These are phyloP conservation scores for Cosmopolites sordidus DNA, from an alignment of 2,888 invertebrate genomes.

Conservation along the genomic window DNA sequence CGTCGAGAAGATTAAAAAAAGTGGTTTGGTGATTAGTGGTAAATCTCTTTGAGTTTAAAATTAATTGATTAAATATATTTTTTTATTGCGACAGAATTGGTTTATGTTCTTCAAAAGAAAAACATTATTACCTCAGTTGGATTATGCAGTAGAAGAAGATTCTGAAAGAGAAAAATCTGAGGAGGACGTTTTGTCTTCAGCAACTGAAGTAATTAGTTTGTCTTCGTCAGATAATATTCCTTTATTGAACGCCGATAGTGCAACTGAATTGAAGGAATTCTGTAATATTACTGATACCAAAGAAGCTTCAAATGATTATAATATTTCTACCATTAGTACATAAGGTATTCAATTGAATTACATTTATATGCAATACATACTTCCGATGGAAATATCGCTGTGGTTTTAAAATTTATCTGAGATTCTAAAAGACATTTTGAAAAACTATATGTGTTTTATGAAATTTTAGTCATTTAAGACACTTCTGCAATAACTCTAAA, in stretches of 20 bases:
- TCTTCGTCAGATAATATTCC: slow-evolving; percentile 47
- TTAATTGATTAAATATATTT: neutral
- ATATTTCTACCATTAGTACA: slow-evolving; percentile 51
- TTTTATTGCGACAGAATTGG: slow-evolving; percentile 45
- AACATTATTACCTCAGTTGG: slow-evolving; percentile 40
- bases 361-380: too few relatives aligned
- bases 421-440: neutral
- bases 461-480: slow-evolving; percentile 1
- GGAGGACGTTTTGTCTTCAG: slow-evolving; percentile 30
- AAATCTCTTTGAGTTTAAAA: too few relatives aligned
- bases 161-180: slow-evolving; percentile 30
- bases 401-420: neutral
- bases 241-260: slow-evolving; percentile 41
- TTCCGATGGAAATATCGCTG: neutral
- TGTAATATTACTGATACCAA: slow-evolving; percentile 35
- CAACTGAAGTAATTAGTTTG: slow-evolving; percentile 31
- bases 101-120: slow-evolving; percentile 46
- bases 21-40: too few relatives aligned
- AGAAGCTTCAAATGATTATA: slow-evolving; percentile 27
- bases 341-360: too few relatives aligned
- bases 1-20: too few relatives aligned
- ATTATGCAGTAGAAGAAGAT: slow-evolving; percentile 31
- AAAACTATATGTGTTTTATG: neutral
- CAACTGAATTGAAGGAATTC: slow-evolving; percentile 49
- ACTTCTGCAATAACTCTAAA: neutral